Conservation (phyloP, 2,113 vertebrate genomes). For the Scolopax mira region DNA sequence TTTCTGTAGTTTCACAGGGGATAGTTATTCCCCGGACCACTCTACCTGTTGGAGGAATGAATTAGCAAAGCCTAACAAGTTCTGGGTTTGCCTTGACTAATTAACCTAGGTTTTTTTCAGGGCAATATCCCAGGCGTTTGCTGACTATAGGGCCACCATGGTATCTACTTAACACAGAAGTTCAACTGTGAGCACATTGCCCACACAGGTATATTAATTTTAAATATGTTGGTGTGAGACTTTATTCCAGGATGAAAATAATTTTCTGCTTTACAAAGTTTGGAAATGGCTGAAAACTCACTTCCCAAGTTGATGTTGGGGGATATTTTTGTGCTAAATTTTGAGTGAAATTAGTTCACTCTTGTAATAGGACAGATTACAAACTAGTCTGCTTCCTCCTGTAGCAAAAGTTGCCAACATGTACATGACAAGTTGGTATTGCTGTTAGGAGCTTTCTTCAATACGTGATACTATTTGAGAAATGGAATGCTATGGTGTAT, state of each 20-base stretch:
- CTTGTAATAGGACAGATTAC: background rate
- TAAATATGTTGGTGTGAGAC: background rate
- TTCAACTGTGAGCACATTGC: background rate
- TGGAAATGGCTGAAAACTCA: background rate
- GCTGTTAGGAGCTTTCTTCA: background rate
- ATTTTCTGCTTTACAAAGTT: background rate
- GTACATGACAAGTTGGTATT: background rate
- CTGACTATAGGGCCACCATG: background rate
- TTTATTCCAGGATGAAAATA: background rate
- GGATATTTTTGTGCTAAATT: background rate
- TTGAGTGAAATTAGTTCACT: background rate
- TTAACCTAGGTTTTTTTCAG: background rate
- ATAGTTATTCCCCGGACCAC: background rate
- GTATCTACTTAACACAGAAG: background rate
- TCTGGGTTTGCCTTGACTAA: background rate
- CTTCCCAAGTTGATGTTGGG: background rate
- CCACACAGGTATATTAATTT: background rate
- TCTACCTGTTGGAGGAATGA: background rate
- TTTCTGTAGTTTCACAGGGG: background rate
- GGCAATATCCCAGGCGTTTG: background rate
- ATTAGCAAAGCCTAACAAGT: background rate
- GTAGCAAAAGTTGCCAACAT: background rate
- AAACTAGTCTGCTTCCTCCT: background rate
- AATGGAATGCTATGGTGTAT: slow-evolving; percentile 26
- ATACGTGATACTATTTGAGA: background rate